These are phyloP conservation scores for Sarcophaga rosellei DNA, from an alignment of 2,888 invertebrate species.

Conservation along the genomic window DNA sequence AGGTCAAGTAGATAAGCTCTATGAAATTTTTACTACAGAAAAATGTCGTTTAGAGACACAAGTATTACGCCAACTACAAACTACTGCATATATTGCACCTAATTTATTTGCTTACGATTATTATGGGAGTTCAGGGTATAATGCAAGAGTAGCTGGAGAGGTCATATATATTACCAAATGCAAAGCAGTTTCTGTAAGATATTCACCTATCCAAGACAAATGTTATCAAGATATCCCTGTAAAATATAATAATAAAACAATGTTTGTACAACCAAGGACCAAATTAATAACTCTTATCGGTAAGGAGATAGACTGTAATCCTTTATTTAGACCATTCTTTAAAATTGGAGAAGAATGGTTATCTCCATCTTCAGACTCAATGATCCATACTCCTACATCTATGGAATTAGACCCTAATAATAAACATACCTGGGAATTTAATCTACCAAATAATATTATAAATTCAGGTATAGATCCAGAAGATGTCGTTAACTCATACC, in stretches of 20 bases:
- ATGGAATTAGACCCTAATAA: too few relatives aligned
- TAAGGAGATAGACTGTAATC: not conserved
- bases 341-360: too few relatives aligned
- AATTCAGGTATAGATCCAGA: too few relatives aligned
- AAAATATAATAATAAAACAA: not conserved
- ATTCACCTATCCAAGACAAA: not conserved
- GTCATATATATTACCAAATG: not conserved
- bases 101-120: not conserved
- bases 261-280: not conserved
- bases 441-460: too few relatives aligned
- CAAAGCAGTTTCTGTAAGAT: not conserved
- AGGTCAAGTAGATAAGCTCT: not conserved
- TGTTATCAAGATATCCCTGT: not conserved
- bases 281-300: not conserved
- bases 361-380: too few relatives aligned
- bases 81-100: not conserved
- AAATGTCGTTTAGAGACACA: not conserved
- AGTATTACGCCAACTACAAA: not conserved
- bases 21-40: not conserved
- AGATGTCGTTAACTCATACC: too few relatives aligned
- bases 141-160: not conserved
- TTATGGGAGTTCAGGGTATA: not conserved
- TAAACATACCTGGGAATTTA: too few relatives aligned
- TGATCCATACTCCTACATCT: too few relatives aligned
- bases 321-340: too few relatives aligned